phyloP scores from a whole-genome alignment of 2,113 vertebrate genomes.

The Ammospiza nelsoni region DNA sequence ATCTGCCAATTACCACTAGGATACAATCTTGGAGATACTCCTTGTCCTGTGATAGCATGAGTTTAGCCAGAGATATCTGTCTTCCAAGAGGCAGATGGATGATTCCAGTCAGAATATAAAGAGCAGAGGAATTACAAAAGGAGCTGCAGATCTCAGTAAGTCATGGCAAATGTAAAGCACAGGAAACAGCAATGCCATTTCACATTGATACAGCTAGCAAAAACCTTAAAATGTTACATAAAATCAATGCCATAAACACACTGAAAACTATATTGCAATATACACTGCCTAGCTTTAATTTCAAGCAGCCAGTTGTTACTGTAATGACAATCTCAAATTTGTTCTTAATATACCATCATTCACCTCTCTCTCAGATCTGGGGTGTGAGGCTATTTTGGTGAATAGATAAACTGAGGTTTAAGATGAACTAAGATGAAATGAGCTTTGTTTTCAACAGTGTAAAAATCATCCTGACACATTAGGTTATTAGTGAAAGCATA shows the following conservation, averaged over 20 bases:
- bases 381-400: not conserved
- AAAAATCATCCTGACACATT: not conserved
- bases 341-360: not conserved
- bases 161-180: not conserved
- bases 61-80: not conserved
- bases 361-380: accelerated
- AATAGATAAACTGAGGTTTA: not conserved
- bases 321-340: not conserved
- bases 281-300: not conserved
- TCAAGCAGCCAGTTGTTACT: not conserved
- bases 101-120: not conserved
- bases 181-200: not conserved
- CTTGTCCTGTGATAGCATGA: accelerated
- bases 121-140: not conserved
- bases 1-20: not conserved
- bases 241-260: not conserved
- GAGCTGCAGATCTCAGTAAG: not conserved
- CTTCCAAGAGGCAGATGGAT: not conserved
- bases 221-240: not conserved
- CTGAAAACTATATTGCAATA: not conserved
- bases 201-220: not conserved
- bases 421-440: not conserved
- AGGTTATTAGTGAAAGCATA: not conserved
- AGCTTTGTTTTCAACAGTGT: not conserved
- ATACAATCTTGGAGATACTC: not conserved